Evolutionary conservation across 37 sponge, comb jelly and placozoan genomes (phyloP).

Genomic region (Corticium candelabrum): DNA sequence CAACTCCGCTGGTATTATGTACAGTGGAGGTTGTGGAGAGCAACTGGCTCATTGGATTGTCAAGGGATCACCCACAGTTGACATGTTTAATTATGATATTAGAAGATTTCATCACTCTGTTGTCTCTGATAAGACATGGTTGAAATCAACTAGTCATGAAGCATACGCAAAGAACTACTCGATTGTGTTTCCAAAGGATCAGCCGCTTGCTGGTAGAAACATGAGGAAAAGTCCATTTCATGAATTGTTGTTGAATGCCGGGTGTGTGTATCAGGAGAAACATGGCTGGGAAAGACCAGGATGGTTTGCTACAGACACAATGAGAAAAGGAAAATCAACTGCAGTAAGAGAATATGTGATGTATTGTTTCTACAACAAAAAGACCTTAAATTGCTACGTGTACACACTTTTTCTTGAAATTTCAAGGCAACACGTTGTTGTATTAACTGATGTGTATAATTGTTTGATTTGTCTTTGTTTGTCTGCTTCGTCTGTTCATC

Average conservation of each 20-base stretch:
- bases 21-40: conserved; percentile 54
- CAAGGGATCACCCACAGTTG: conserved; percentile 13
- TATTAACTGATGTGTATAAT: too few relatives aligned
- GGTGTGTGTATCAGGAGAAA: conserved; percentile 37
- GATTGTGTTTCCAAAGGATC: conserved; percentile 31
- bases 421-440: too few relatives aligned
- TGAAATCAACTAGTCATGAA: conserved; percentile 6
- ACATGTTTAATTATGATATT: conserved; percentile 30
- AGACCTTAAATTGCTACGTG: too few relatives aligned
- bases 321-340: neutral
- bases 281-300: conserved; percentile 76
- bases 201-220: conserved; percentile 34
- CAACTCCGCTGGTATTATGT: conserved; percentile 68
- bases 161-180: conserved; percentile 42
- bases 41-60: conserved; percentile 67
- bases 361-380: too few relatives aligned
- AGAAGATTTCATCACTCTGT: neutral
- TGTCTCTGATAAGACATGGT: neutral
- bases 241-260: conserved; percentile 13
- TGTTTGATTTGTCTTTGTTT: too few relatives aligned
- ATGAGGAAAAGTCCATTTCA: conserved; percentile 33
- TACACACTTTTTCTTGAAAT: too few relatives aligned
- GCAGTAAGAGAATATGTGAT: too few relatives aligned
- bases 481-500: too few relatives aligned
- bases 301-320: conserved; percentile 38